These are phyloP conservation scores for Grapholita molesta DNA, from an alignment of 1,140 invertebrate genomes.

Conservation along the genomic window DNA sequence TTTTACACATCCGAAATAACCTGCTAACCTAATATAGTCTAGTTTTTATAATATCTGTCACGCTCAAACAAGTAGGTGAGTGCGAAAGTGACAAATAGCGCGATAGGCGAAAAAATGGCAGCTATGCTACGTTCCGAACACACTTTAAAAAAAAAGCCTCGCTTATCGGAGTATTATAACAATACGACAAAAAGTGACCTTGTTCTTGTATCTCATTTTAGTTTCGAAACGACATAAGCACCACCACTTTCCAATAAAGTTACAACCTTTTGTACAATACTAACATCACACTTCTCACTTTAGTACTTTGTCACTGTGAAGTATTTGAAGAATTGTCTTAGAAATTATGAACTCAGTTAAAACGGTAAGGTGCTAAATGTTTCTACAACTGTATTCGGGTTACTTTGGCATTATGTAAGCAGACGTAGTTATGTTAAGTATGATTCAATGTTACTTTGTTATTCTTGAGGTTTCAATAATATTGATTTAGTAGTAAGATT, in stretches of 20 bases:
- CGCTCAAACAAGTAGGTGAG: too few relatives aligned
- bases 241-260: neutral
- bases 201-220: neutral
- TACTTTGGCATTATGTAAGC: neutral
- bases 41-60: too few relatives aligned
- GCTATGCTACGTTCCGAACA: too few relatives aligned
- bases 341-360: neutral
- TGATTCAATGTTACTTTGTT: neutral
- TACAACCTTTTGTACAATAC: too few relatives aligned
- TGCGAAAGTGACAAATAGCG: too few relatives aligned
- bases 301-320: neutral
- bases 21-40: too few relatives aligned
- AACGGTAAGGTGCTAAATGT: neutral
- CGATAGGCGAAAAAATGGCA: too few relatives aligned
- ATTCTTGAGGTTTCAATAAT: neutral
- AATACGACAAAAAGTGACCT: neutral
- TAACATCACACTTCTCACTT: neutral
- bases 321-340: neutral
- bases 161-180: neutral
- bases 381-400: neutral
- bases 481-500: neutral
- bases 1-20: too few relatives aligned
- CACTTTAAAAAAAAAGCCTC: neutral
- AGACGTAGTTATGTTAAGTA: neutral
- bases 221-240: neutral